Evolutionary conservation across 2,113 vertebrate genomes (phyloP).

Genomic region (Condylura cristata): DNA sequence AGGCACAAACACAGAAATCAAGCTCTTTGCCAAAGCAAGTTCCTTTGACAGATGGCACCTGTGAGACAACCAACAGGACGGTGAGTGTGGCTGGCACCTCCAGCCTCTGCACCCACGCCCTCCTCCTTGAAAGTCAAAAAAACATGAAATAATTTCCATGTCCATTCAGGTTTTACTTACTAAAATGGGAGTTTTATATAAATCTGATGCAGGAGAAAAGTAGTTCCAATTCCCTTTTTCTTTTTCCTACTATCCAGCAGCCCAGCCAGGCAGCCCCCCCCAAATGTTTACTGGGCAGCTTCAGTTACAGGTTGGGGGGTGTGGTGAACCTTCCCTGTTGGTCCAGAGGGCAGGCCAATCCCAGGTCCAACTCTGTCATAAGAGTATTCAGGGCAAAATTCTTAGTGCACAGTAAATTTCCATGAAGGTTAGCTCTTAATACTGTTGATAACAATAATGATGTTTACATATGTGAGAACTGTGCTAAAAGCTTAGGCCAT

Average conservation of each 20-base stretch:
- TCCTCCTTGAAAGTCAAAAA: slow-evolving; percentile 42
- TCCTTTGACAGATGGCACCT: slow-evolving; percentile 19
- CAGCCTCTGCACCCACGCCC: not conserved
- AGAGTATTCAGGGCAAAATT: not conserved
- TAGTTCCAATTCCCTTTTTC: not conserved
- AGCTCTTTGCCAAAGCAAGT: slow-evolving; percentile 54
- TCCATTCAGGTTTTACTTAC: slow-evolving; percentile 18
- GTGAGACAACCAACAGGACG: not conserved
- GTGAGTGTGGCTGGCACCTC: not conserved
- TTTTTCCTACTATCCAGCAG: not conserved
- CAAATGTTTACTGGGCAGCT: slow-evolving; percentile 29
- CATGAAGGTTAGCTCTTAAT: not conserved
- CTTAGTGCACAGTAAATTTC: not conserved
- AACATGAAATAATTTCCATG: slow-evolving; percentile 55
- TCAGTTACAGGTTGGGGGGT: not conserved
- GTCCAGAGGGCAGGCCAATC: not conserved
- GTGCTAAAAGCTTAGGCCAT: not conserved
- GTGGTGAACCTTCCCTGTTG: not conserved
- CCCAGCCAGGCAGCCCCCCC: not conserved
- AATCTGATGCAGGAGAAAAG: not conserved
- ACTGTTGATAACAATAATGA: not conserved
- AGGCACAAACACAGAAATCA: slow-evolving; percentile 56
- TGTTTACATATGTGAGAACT: not conserved
- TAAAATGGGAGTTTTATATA: not conserved
- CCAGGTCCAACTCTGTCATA: not conserved